Conservation (phyloP, 2,113 vertebrate genomes). For the Anser brachyrhynchus region DNA sequence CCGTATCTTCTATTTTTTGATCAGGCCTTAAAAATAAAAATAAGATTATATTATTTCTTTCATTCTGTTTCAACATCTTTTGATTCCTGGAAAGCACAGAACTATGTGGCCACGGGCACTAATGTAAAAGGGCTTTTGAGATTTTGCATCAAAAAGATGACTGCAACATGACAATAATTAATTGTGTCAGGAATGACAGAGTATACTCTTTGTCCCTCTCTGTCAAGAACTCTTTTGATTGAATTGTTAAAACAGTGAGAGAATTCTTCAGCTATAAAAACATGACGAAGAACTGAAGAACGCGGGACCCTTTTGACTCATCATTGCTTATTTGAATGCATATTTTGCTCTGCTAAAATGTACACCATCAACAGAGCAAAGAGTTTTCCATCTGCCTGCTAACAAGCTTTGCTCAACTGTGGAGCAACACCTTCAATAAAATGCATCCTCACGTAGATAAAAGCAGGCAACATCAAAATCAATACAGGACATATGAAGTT, state of each 20-base stretch:
- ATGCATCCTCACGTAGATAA: background rate
- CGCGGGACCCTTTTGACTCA: background rate
- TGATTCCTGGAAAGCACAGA: conserved; percentile 46
- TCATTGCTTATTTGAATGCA: background rate
- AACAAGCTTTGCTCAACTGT: background rate
- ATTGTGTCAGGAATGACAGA: background rate
- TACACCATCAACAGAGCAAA: background rate
- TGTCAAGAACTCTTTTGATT: conserved; percentile 46
- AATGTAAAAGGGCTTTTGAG: conserved; percentile 47
- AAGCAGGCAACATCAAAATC: background rate
- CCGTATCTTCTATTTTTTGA: conserved; percentile 86
- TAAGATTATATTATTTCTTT: conserved; percentile 49
- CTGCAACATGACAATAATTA: conserved; percentile 41
- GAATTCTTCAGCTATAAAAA: background rate
- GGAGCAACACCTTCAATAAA: background rate
- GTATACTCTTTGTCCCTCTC: conserved; percentile 17
- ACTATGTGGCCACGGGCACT: conserved; percentile 24
- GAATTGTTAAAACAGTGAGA: background rate
- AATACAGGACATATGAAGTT: background rate
- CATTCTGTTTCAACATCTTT: conserved; percentile 35
- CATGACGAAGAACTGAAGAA: background rate
- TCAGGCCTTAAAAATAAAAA: conserved; percentile 81
- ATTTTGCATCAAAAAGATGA: conserved; percentile 37
- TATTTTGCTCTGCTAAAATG: background rate
- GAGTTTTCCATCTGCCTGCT: background rate